Evolutionary conservation across 2,888 invertebrate species (phyloP).

Genomic region (Trissonchulus latispiculum): DNA sequence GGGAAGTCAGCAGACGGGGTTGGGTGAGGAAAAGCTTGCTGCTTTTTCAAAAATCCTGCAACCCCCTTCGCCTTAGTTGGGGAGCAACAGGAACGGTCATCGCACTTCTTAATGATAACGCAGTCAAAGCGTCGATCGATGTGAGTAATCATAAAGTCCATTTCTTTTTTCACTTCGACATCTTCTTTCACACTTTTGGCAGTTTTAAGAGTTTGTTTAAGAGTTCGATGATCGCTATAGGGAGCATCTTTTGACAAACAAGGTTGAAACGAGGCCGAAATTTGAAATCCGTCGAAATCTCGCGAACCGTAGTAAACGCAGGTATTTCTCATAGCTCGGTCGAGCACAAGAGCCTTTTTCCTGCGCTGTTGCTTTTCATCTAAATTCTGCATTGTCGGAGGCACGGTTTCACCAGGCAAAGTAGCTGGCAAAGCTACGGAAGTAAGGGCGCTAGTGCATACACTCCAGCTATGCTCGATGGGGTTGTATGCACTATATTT

Average conservation of each 20-base stretch:
- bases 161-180: background rate
- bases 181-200: background rate
- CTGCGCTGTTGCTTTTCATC: background rate
- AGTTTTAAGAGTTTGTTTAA: background rate
- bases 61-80: background rate
- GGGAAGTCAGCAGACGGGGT: background rate
- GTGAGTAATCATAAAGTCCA: background rate
- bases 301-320: background rate
- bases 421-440: background rate
- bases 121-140: background rate
- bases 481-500: background rate
- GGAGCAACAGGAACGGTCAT: background rate
- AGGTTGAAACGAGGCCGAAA: background rate
- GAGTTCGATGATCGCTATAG: background rate
- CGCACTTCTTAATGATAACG: background rate
- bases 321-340: background rate
- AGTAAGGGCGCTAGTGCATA: background rate
- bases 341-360: background rate
- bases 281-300: background rate
- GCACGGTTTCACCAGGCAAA: background rate
- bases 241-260: background rate
- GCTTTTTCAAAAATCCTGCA: background rate
- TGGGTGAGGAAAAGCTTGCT: background rate
- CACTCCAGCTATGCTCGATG: slow-evolving; percentile 6
- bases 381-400: background rate